Base-by-base conservation (phyloP, 2,113 vertebrate genomes). In the Ardeotis arabs region DNA sequence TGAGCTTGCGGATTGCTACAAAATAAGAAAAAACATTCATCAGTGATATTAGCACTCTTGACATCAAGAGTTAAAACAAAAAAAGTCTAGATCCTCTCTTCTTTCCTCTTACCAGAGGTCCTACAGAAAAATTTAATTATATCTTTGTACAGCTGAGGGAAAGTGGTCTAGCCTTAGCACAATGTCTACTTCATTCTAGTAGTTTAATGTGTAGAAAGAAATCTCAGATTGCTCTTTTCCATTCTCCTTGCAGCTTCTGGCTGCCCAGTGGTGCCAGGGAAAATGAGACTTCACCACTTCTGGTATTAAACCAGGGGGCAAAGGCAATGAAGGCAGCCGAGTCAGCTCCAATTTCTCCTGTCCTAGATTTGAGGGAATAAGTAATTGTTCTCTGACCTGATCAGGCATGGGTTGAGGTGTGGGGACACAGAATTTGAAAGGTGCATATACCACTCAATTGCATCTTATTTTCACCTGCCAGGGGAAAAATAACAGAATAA, bases 81-180 rank as follows among this genome's bases (percentile, higher is more conserved):
- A 81, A 74, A 90, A 53, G 7, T 27, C 10, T 41, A 59, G 8
- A 77, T 63, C 7, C 33, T 63, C 37, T 67, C 25, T 59, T 23
- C 44, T 52, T 20, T 80, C 35, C 37, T 72, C 23, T 45, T 91
- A 39, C 35, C 55, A 58, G 64, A 78, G 9, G 29, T 75, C n/a
- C 19, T 47, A 31, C 16, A 74, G 41, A 55, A 53, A 53, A 79
- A 37, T 8, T 11, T 29, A 67, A 29, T 52, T 63, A 19, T 45
- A 20, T 16, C 14, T 74, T 49, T 0, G 0, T 23, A 53, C 2
- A 72, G 27, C 15, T 55, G 23, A 69, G 8, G 37, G 29, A 55
- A 68, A 64, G 56, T 21, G 4, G 9, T 64, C 21, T n/a, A 80
- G n/a, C 44, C 68, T 62, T 35, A 72, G 11, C 24, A 80, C 50